Evolutionary conservation across 2,113 vertebrate genomes (phyloP).

Genomic region (Notothenia rossii): DNA sequence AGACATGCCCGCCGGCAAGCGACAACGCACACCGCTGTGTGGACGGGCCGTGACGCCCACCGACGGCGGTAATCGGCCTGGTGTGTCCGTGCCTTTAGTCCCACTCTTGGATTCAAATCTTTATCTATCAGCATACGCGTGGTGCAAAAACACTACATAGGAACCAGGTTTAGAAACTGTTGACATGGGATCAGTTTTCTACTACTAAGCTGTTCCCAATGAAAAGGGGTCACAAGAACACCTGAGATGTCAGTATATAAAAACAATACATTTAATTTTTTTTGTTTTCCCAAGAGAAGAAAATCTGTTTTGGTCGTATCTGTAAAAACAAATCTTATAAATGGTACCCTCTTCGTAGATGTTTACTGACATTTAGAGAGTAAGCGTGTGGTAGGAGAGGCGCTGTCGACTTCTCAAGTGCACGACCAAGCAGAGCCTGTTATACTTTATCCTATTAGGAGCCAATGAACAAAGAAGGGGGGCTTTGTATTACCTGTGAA

Average conservation of each 20-base stretch:
- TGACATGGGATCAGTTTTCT: too few relatives aligned
- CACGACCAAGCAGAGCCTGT: not conserved
- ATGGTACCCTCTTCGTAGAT: not conserved
- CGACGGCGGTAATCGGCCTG: too few relatives aligned
- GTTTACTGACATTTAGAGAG: not conserved
- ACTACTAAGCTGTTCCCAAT: too few relatives aligned
- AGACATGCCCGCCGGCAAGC: too few relatives aligned
- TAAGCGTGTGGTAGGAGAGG: too few relatives aligned
- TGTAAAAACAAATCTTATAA: not conserved
- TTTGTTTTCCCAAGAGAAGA: too few relatives aligned
- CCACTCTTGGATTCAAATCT: not conserved
- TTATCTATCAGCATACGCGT: not conserved
- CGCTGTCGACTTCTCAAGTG: not conserved
- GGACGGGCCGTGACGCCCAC: too few relatives aligned
- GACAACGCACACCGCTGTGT: too few relatives aligned
- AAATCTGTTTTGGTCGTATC: not conserved
- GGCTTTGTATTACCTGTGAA: not conserved
- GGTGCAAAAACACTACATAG: constrained; percentile 8
- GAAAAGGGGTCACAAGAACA: too few relatives aligned
- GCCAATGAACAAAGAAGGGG: not conserved
- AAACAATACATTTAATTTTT: too few relatives aligned
- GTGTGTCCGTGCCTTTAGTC: not conserved
- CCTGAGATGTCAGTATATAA: too few relatives aligned
- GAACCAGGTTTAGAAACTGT: constrained; percentile 1
- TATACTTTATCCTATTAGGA: not conserved